Evolutionary conservation across 1,140 invertebrate genomes (phyloP).

Genomic region (Drosophila mayri): DNA sequence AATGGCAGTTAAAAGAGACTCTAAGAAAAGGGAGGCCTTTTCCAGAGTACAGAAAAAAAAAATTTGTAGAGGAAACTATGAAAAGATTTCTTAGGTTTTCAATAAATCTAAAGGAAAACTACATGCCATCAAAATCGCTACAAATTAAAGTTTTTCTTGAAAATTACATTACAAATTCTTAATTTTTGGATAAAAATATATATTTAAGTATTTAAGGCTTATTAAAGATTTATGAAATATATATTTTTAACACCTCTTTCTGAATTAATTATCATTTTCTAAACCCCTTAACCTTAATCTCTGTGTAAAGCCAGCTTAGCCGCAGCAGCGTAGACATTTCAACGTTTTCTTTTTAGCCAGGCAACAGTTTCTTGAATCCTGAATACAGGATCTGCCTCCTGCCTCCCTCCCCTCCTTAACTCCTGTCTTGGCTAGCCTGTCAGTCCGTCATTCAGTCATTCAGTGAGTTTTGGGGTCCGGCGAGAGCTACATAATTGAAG

Average conservation of each 20-base stretch:
- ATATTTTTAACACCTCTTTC: not conserved
- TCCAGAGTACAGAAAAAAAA: conserved; percentile 7
- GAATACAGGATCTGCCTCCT: conserved; percentile 1
- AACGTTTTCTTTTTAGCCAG: conserved; percentile 25
- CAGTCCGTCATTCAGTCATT: conserved; percentile 11
- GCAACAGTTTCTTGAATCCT: conserved; percentile 35
- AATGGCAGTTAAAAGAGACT: conserved; percentile 66
- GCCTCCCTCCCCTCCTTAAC: not conserved
- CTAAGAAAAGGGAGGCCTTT: conserved; percentile 16
- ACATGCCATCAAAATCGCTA: no score
- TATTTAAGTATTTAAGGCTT: not conserved
- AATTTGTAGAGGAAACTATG: no score
- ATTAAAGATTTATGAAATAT: not conserved
- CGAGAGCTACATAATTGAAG: conserved; percentile 60
- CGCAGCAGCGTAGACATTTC: conserved; percentile 24
- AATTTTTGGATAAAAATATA: no score
- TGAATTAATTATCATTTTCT: not conserved
- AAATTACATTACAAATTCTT: no score
- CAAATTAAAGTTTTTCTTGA: no score
- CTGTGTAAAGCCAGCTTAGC: conserved; percentile 5
- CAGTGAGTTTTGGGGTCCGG: conserved; percentile 31
- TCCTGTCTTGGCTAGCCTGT: not conserved
- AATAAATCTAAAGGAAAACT: no score
- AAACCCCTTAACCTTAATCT: not conserved
- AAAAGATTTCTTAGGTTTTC: no score